Conservation (phyloP, 1,140 invertebrate species). For the Cydia pomonella region DNA sequence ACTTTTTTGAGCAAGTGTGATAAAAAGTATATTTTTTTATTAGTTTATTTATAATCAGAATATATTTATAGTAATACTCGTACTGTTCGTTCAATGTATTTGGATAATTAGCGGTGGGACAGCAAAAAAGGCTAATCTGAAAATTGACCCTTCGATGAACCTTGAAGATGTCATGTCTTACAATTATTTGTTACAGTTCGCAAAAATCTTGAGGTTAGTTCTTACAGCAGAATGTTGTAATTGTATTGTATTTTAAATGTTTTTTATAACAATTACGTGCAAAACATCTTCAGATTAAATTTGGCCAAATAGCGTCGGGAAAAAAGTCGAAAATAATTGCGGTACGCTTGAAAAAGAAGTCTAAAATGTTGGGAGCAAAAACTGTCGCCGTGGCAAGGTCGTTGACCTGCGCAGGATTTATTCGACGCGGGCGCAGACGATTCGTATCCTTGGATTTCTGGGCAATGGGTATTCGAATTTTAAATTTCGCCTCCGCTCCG, state of each 20-base stretch:
- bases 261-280: conserved; percentile 21
- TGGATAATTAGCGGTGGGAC: too few species aligned
- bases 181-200: not conserved
- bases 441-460: conserved; percentile 64
- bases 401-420: conserved; percentile 66
- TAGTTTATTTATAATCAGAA: too few species aligned
- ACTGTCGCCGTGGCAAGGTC: conserved; percentile 62
- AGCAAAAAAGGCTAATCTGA: too few species aligned
- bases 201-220: conserved; percentile 26
- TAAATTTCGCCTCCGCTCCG: conserved; percentile 70
- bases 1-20: too few species aligned
- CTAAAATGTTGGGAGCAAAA: conserved; percentile 69
- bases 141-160: too few species aligned
- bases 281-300: conserved; percentile 59
- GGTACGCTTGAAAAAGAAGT: conserved; percentile 63
- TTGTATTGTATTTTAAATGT: conserved; percentile 24
- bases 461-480: conserved; percentile 68
- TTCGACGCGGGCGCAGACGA: conserved; percentile 51
- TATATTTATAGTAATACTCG: too few species aligned
- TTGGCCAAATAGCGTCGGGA: conserved; percentile 54
- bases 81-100: too few species aligned
- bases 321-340: conserved; percentile 77
- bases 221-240: conserved; percentile 30
- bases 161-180: too few species aligned
- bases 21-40: too few species aligned